Base-by-base conservation (phyloP, 2,797 vertebrate genomes). In the Urocyon cinereoargenteus region DNA sequence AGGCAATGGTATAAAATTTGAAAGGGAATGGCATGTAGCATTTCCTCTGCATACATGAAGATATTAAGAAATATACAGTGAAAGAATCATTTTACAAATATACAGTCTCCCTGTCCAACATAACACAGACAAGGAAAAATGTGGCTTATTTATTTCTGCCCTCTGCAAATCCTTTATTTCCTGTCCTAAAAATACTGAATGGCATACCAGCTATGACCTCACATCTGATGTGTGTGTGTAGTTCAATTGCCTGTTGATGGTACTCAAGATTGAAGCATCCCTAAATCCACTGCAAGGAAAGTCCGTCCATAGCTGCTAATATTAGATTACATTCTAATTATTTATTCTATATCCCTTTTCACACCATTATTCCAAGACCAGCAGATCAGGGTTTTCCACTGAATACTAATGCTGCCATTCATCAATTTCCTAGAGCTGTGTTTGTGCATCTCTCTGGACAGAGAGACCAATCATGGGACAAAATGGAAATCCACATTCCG, bases 301-400 rank as follows among this genome's bases (percentile, higher is more conserved):
- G 94, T 18, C 92, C 95, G 97, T 85, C 97, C 96, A 72, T 93
- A n/a, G 1, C 93, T 97, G 96, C 97, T 97, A 82, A 95, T 98
- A 98, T 97, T 97, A 91, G 95, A 97, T 97, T 70, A 94, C 97
- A 93, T 81, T 84, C 96, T 98, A 97, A 98, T 98, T 97, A 98
- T 98, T 98, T 98, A 97, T 93, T 98, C 96, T 90, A 91, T 95
- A 94, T 98, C 73, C 97, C 84, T 92, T 92, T 98, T 98, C 96
- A 85, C 97, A 97, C 93, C 72, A 64, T 97, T 97, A 92, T 98
- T 98, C 98, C 96, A 96, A 1, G 86, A 97, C 97, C 97, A 98
- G 98, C 97, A 98, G 97, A 97, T 96, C 90, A 0, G 10, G 95
- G 62, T 96, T 97, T 98, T 88, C 93, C 84, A 34, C 92, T 97